Percentiles rank a stretch among this genome's conserved stretches.
These are phyloP conservation scores for Dasyornis broadbenti DNA, from an alignment of 2,113 vertebrate species.

Conservation along the genomic window DNA sequence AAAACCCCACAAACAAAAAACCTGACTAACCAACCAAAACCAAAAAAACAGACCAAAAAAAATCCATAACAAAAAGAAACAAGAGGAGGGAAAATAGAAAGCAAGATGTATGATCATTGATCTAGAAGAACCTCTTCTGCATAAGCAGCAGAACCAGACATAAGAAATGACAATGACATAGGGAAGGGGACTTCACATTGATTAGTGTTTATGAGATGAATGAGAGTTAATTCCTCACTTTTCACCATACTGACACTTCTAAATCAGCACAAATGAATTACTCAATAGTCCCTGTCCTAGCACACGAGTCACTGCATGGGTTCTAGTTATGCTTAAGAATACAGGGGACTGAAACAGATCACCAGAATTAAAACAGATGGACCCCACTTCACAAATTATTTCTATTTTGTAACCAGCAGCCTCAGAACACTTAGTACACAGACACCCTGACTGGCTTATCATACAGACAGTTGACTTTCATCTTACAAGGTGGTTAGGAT, in stretches of 20 bases:
- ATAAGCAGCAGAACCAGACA: not conserved
- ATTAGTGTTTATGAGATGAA: not conserved
- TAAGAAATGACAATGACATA: not conserved
- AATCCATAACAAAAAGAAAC: not conserved
- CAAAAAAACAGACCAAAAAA: not conserved
- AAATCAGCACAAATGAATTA: not conserved
- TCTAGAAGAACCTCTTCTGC: not conserved
- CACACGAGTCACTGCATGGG: not conserved
- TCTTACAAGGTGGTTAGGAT: not conserved
- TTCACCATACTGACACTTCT: not conserved
- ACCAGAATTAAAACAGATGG: not conserved
- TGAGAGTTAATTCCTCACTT: not conserved
- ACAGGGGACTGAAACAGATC: not conserved
- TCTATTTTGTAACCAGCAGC: not conserved
- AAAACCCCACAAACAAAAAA: not conserved
- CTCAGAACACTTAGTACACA: not conserved
- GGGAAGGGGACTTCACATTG: not conserved
- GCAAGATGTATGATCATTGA: not conserved
- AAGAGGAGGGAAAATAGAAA: not conserved
- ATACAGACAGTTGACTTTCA: not conserved
- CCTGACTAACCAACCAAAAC: not conserved
- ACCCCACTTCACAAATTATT: not conserved
- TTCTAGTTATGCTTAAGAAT: not conserved
- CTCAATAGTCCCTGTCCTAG: not conserved
- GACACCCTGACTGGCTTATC: not conserved